Evolutionary conservation across 2,888 invertebrate genomes (phyloP), one percentile per base, ranked within the genome.

Genomic region (Cephalotes varians): DNA sequence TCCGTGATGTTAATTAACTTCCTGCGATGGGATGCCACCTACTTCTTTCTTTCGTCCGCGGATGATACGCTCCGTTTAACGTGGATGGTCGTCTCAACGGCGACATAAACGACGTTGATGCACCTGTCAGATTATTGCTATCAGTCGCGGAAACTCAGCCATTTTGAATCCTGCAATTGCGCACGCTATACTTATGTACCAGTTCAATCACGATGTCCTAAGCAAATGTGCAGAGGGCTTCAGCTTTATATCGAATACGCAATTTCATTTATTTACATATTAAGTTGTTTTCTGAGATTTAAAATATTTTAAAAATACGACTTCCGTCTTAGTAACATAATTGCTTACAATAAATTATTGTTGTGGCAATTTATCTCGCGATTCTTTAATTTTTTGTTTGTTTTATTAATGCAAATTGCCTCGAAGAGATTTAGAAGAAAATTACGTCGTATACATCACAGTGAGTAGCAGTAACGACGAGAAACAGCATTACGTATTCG

Each of bases 1-100:
- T 88, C 85, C 71, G 83, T 80, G 89, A 91, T 90, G 92, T 90
- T 92, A 92, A 92, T 92, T 90, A 91, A 88, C 89, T 91, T 88
- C 84, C 87, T 85, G 82, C 62, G 40, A 65, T 47, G 47, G 34
- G 67, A 77, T 62, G 51, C 74, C 86, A 87, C 87, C 88, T 89
- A 86, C 82, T 85, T 88, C 89, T 88, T 90, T 85, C 87, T 86
- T 85, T 21, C 51, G 85, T 85, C 83, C 81, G 79, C 81, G 62
- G 82, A 83, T 85, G 90, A 90, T 83, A 90, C 88, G 90, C 88
- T 88, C 81, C 86, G 88, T 88, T 90, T 87, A 83, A 86, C 56
- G 31, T 58, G 76, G 44, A 47, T n/a, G n/a, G n/a, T 69, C 74
- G 34, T 21, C 40, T 72, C 37, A 56, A 28, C 34, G 31, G 65